Evolutionary conservation across 2,113 vertebrate genomes (phyloP).

Genomic region (Cottus gobio): DNA sequence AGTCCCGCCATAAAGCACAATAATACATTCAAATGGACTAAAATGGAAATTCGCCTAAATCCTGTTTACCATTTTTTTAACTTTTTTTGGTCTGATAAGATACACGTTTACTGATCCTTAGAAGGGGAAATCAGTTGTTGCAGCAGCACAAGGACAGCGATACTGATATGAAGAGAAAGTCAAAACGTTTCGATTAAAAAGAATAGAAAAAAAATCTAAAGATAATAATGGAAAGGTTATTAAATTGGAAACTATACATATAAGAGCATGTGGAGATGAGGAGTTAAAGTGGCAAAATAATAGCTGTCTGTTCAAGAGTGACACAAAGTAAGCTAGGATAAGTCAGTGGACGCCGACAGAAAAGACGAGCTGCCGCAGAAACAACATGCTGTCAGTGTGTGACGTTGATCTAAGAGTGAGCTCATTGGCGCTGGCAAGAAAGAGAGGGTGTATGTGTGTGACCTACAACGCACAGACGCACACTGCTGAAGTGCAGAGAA

Average conservation of each 20-base stretch:
- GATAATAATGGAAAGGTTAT: background rate
- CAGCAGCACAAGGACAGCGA: background rate
- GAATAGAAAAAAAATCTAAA: background rate
- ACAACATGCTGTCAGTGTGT: conserved; percentile 3
- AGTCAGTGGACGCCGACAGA: background rate
- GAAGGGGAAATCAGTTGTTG: background rate
- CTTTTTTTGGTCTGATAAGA: background rate
- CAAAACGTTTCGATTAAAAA: background rate
- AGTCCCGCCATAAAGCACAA: background rate
- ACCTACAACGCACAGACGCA: background rate
- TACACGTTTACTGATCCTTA: background rate
- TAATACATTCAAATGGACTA: background rate
- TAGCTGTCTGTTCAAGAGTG: background rate
- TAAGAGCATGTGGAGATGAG: background rate
- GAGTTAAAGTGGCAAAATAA: background rate
- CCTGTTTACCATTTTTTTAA: background rate
- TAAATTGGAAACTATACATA: background rate
- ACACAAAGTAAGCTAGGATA: background rate
- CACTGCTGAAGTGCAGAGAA: conserved; percentile 31
- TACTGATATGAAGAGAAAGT: background rate
- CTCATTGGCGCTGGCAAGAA: conserved; percentile 5
- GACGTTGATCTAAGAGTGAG: conserved; percentile 17
- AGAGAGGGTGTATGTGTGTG: conserved; percentile 34
- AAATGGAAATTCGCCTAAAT: no score
- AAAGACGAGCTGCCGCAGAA: background rate